Evolutionary conservation across 2,797 vertebrate genomes (phyloP), one percentile per base, ranked within the genome.

Genomic region (Lycodopsis pacificus): DNA sequence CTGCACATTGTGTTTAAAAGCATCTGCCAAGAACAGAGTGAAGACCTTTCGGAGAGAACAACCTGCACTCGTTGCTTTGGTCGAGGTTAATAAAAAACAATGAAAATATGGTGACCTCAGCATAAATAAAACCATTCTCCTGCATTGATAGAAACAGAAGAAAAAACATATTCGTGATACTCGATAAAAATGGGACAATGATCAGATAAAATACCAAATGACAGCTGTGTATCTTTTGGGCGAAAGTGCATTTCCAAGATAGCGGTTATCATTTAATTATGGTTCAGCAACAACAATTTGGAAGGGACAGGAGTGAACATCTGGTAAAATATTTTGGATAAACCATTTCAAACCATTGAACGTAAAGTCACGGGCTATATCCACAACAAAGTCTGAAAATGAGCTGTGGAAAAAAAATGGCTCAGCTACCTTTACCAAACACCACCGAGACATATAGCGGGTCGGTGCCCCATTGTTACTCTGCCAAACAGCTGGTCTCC

Each of bases 401-500:
- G 44, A 83, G 46, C 62, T 69, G 70, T 81, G 82, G 77, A 83
- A 91, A 83, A 91, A 65, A 14, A 53, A 53, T 53, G 11, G 27
- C 40, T 67, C 42, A 66, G 76, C 74, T 74, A 91, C 82, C 73
- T 88, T 91, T 65, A 87, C 85, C 78, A 56, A 77, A 82, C 88
- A 83, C 58, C 27, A 63, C 22, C 6, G 15, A 77, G 56, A 88
- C 85, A 84, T 89, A 88, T 79, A 70, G 65, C 81, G 73, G 79
- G 78, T 77, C 30, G 54, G 79, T 70, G 72, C 61, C 63, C 66
- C 61, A 54, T 69, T 86, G 30, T 53, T 63, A 63, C 75, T 74
- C 73, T 77, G 90, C 90, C 88, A 88, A 94, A 94, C 95, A 94
- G 93, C 92, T 94, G 91, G 93, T 83, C 89, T 90, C 86, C 89